A percentile compares a stretch with the other conserved stretches of the same genome.
phyloP scores from a whole-genome alignment of 2,113 vertebrate genomes.

The Scalopus aquaticus region DNA sequence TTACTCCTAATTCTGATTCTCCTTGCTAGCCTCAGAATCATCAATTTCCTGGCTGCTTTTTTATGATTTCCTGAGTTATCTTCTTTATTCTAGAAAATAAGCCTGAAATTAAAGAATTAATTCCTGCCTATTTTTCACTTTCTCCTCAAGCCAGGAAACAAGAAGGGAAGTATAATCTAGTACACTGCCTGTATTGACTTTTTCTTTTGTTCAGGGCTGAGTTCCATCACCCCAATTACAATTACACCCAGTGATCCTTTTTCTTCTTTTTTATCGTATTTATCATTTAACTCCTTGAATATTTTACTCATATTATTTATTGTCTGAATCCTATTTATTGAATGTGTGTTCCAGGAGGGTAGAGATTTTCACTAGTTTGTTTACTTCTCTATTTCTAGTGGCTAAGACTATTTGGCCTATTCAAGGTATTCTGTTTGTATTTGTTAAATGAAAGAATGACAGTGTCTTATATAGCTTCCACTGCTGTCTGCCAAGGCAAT shows the following conservation, averaged over 20 bases:
- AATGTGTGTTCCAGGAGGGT: not conserved
- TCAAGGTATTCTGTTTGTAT: not conserved
- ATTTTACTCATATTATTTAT: not conserved
- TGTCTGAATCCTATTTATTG: not conserved
- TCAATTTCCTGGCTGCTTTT: not conserved
- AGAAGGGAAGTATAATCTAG: not conserved
- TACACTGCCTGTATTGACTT: not conserved
- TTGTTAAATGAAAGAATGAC: constrained; percentile 27
- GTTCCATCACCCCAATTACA: not conserved
- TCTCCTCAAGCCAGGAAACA: not conserved
- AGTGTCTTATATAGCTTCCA: not conserved
- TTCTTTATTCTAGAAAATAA: constrained; percentile 5
- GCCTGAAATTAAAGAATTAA: not conserved
- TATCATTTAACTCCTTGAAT: not conserved
- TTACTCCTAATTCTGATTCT: not conserved
- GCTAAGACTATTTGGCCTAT: not conserved
- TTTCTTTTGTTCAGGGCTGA: not conserved
- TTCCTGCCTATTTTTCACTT: not conserved
- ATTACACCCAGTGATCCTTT: not conserved
- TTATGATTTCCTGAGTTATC: not conserved
- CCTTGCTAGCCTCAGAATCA: not conserved
- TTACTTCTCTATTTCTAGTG: not conserved
- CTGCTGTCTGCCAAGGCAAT: not conserved
- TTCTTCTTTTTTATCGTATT: not conserved
- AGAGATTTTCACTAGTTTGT: not conserved